Percentiles rank a stretch among this genome's conserved stretches.
These are phyloP conservation scores for Microcebus griseorufus DNA, from an alignment of 2,113 vertebrate species.

Conservation along the genomic window DNA sequence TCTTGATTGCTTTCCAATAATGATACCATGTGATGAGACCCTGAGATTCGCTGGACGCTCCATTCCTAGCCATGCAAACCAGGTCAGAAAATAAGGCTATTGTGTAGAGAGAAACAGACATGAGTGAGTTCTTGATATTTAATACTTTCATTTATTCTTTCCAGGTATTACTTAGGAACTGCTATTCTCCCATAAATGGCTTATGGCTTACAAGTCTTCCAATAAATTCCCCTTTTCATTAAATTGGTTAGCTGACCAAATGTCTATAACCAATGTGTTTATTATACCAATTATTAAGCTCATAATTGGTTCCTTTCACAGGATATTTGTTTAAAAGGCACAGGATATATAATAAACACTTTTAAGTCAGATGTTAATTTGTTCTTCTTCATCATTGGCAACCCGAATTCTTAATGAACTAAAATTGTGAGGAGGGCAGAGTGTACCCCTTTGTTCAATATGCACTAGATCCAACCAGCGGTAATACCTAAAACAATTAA, in stretches of 20 bases:
- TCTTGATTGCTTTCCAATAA: not conserved
- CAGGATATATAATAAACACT: not conserved
- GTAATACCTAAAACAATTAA: slow-evolving; percentile 39
- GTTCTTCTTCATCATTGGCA: not conserved
- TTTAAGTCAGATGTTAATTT: not conserved
- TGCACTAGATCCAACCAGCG: not conserved
- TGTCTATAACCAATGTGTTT: not conserved
- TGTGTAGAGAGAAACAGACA: not conserved
- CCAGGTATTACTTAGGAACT: not conserved
- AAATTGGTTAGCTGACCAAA: not conserved
- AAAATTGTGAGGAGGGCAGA: not conserved
- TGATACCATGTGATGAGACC: not conserved
- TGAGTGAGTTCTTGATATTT: not conserved
- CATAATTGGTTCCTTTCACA: not conserved
- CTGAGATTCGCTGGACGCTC: not conserved
- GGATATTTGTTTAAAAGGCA: not conserved
- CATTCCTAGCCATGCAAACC: not conserved
- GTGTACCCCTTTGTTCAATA: not conserved
- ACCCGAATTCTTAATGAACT: not conserved
- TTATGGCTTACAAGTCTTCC: not conserved
- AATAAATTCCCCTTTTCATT: not conserved
- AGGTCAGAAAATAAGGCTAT: not conserved
- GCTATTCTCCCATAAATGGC: not conserved
- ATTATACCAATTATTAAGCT: not conserved
- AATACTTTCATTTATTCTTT: not conserved